phyloP scores from a whole-genome alignment of 2,113 vertebrate genomes.

The Thalassoma bifasciatum region DNA sequence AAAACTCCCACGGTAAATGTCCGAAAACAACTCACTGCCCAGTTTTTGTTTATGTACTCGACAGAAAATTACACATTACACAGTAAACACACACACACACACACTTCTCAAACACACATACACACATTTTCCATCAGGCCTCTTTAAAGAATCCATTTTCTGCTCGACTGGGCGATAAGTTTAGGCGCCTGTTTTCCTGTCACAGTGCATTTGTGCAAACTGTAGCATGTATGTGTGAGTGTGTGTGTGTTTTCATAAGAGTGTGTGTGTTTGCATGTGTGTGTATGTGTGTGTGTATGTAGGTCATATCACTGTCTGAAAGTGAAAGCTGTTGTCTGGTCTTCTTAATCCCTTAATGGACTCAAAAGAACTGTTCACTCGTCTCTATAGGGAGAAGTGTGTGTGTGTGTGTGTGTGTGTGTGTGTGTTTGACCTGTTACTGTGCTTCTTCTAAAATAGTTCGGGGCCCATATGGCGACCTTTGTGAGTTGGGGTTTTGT shows the following conservation, averaged over 20 bases:
- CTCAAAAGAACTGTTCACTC: conserved; percentile 29
- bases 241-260: background rate
- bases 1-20: conserved; percentile 12
- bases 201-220: conserved; percentile 34
- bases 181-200: conserved; percentile 59
- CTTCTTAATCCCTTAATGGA: conserved; percentile 67
- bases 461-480: conserved; percentile 55
- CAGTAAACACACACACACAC: conserved; percentile 1
- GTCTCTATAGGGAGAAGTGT: no score
- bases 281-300: conserved; percentile 21
- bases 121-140: conserved; percentile 26
- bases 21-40: background rate
- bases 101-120: no score
- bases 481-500: conserved; percentile 58
- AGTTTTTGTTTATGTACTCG: conserved; percentile 11
- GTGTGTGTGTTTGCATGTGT: background rate
- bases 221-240: background rate
- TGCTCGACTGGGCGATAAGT: conserved; percentile 52
- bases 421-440: no score
- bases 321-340: conserved; percentile 69
- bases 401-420: no score
- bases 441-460: conserved; percentile 49
- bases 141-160: conserved; percentile 48
- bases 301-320: conserved; percentile 57
- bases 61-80: background rate